These are phyloP conservation scores for Sylvia atricapilla DNA, from an alignment of 2,113 vertebrate genomes.

Conservation along the genomic window DNA sequence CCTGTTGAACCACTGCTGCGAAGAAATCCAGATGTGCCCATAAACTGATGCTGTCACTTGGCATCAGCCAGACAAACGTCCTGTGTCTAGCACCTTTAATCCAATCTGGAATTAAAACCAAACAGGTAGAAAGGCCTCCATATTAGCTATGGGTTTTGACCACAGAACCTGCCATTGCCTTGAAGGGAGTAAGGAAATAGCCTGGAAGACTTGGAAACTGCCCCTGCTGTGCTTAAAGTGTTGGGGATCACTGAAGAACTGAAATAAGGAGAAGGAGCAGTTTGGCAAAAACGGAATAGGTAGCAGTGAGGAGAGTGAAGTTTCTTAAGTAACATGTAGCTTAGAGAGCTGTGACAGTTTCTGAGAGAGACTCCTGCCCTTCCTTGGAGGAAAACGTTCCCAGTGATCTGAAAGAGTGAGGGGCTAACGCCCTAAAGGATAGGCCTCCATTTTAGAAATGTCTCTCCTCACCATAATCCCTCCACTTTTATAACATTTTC, in stretches of 20 bases:
- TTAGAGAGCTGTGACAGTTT: slow-evolving; percentile 13
- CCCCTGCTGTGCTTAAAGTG: not conserved
- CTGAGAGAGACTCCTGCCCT: slow-evolving; percentile 27
- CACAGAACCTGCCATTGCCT: not conserved
- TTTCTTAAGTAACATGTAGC: not conserved
- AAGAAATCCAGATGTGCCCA: not conserved
- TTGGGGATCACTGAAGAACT: not conserved
- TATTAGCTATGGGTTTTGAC: not conserved
- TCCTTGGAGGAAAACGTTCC: not conserved
- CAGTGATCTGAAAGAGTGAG: slow-evolving; percentile 4
- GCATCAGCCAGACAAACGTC: not conserved
- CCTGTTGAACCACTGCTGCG: not conserved
- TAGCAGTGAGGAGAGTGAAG: not conserved
- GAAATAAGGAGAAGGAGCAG: not conserved
- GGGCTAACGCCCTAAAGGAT: slow-evolving; percentile 20
- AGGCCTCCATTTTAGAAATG: slow-evolving; percentile 32
- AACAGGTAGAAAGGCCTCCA: not conserved
- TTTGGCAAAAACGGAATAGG: not conserved
- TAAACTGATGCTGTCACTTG: not conserved
- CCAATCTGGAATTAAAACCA: not conserved
- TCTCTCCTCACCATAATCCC: slow-evolving; percentile 42
- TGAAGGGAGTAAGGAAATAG: not conserved
- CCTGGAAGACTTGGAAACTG: not conserved
- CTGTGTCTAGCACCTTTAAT: not conserved
- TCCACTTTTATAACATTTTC: slow-evolving; percentile 50